These are phyloP conservation scores for Syrphus vitripennis DNA, from an alignment of 2,888 invertebrate genomes.

Conservation along the genomic window DNA sequence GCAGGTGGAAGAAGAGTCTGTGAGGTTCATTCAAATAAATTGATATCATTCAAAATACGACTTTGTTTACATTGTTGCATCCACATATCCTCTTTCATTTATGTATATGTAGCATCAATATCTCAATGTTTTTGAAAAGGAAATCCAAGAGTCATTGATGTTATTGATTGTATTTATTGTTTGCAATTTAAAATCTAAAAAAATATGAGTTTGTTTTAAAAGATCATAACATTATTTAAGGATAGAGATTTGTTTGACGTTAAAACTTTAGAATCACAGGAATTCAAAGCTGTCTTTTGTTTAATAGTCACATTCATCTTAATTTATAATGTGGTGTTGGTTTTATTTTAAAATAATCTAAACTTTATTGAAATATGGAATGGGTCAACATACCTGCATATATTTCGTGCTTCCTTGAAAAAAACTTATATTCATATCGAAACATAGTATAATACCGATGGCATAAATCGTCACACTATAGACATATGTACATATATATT, in stretches of 20 bases:
- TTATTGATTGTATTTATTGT: too few relatives aligned
- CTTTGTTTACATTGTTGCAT: not conserved
- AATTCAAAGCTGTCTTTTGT: not conserved
- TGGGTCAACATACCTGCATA: too few relatives aligned
- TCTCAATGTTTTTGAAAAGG: not conserved
- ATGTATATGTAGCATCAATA: not conserved
- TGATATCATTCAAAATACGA: not conserved
- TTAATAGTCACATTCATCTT: not conserved
- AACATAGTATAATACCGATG: not conserved
- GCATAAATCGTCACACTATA: not conserved
- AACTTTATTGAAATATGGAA: too few relatives aligned
- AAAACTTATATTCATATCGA: not conserved
- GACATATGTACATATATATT: too few relatives aligned
- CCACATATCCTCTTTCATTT: not conserved
- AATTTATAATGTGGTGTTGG: not conserved
- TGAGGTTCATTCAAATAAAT: not conserved
- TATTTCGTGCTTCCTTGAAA: too few relatives aligned
- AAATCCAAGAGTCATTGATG: not conserved
- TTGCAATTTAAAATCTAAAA: too few relatives aligned
- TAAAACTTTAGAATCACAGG: too few relatives aligned
- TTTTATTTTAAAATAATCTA: too few relatives aligned
- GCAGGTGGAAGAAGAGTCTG: not conserved
- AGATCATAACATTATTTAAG: too few relatives aligned
- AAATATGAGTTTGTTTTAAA: too few relatives aligned
- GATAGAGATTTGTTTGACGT: too few relatives aligned